Base-by-base conservation (phyloP, 2,888 invertebrate genomes). In the Orthosia incerta region DNA sequence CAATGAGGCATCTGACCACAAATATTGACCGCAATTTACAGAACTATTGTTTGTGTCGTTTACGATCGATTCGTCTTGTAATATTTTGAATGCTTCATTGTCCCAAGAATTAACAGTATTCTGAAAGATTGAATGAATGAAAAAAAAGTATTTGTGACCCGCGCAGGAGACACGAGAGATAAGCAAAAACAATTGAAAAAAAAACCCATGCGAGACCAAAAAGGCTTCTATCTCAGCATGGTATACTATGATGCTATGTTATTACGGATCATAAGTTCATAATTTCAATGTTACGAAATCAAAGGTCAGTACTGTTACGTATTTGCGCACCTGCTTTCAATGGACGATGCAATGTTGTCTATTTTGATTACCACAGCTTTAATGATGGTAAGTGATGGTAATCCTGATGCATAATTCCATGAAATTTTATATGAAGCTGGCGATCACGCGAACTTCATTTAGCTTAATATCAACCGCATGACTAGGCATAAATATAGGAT, bases 1-100 rank as follows among this genome's bases (percentile, higher is more conserved):
- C 23, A 61, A 78, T 81, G 66, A 78, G 67, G 76, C 68, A 71
- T 72, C 71, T 57, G 71, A 79, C 59, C 71, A 85, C 74, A 66
- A 77, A 74, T 72, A 56, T 57, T 56, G 59, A 79, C 75, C 73
- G 64, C 73, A 71, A 57, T 57, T 55, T 60, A 56, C 60, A 31
- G 45, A 12, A 55, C 64, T 68, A 68, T 64, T 73, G 62, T 71
- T 83, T 60, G n/a, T 39, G 13, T 23, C 39, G 45, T 46, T 56
- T 16, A 48, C 23, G 5, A 53, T 48, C 15, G 53, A 51, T 50
- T 63, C 7, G 4, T 16, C 39, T 48, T 20, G 20, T n/a, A 26
- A 18, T 16, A 51, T 53, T 65, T 65, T 65, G 13, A 53, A 53
- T 20, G 48, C 3, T 59, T 26, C 50, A 50, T 5, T n/a, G n/a